Base-by-base conservation (phyloP, 2,797 vertebrate genomes). In the Bucorvus abyssinicus region DNA sequence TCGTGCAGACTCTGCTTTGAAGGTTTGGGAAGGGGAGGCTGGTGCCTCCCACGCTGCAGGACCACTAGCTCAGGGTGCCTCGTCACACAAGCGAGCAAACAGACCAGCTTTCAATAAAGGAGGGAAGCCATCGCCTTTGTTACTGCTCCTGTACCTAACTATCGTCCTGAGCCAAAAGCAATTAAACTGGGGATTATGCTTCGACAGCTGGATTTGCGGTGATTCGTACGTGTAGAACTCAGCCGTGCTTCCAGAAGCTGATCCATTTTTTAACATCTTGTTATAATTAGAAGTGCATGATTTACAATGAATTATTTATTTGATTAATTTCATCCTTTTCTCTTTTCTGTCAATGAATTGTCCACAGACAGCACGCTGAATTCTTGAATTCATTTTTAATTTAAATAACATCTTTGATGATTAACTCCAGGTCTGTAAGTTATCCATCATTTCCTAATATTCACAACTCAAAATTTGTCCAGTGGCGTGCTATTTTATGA, bases 241-340 rank as follows among this genome's bases (percentile, higher is more conserved):
- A 68, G 69, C 29, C 1, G 0, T 50, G 57, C 79, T 92, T 73
- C 68, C 61, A 80, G 88, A 79, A 89, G 80, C 64, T 44, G 86
- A 96, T 96, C 90, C 71, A 74, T 96, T 96, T 96, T 96, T 91
- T 93, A 95, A 57, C 88, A 77, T 60, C 68, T 68, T 91, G 60
- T 80, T 96, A 96, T 92, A 95, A 96, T 97, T 95, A 96, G 84
- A 90, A 80, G 36, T 0, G 5, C 56, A 18, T 82, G 45, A 93
- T 89, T 96, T 91, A 87, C 60, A 63, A 83, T 93, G 2, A 96
- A 97, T 96, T 93, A 94, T 97, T 96, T 92, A 95, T 94, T 95
- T 96, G 82, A 95, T 96, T 92, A 76, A 95, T 96, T 95, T 90
- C 3, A 81, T 61, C 61, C 34, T 87, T 93, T 32, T 30, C 32